These are phyloP conservation scores for Diadema setosum DNA, from an alignment of 35 echinoderm and acorn worm species.

Conservation along the genomic window DNA sequence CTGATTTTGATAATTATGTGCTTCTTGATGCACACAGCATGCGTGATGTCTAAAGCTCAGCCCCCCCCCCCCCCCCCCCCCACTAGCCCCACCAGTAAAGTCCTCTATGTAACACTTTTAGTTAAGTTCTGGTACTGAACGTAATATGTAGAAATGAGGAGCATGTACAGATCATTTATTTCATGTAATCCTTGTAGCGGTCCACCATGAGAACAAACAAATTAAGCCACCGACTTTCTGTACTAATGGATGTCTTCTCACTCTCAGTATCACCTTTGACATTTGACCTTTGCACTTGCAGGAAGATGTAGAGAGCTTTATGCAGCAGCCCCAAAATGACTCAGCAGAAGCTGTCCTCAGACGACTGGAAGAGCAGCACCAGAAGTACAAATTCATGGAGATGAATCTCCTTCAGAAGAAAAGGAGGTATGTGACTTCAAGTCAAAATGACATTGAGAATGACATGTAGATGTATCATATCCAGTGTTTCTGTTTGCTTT, in stretches of 20 bases:
- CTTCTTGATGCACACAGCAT: too few species aligned
- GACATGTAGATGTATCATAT: too few species aligned
- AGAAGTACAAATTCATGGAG: constrained; percentile 99
- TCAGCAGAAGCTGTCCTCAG: constrained; percentile 67
- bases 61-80: too few species aligned
- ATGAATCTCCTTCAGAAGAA: constrained; percentile 88
- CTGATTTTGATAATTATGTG: too few species aligned
- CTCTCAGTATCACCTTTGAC: background rate
- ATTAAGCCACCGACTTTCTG: background rate
- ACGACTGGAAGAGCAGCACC: constrained; percentile 88
- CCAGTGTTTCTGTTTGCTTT: too few species aligned
- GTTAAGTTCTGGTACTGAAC: background rate
- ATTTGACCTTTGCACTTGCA: background rate
- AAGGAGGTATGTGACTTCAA: constrained; percentile 75
- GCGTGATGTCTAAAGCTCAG: too few species aligned
- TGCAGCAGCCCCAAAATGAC: constrained; percentile 81
- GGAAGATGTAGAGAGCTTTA: constrained; percentile 97
- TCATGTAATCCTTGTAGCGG: too few species aligned
- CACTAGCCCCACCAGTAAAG: too few species aligned
- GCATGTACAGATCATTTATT: background rate
- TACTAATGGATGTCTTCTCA: background rate
- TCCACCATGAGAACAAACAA: background rate
- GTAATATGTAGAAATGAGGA: background rate
- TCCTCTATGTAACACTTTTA: background rate
- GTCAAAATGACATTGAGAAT: too few species aligned